phyloP scores from a whole-genome alignment of 2,113 vertebrate species.

The Gavialis gangeticus region DNA sequence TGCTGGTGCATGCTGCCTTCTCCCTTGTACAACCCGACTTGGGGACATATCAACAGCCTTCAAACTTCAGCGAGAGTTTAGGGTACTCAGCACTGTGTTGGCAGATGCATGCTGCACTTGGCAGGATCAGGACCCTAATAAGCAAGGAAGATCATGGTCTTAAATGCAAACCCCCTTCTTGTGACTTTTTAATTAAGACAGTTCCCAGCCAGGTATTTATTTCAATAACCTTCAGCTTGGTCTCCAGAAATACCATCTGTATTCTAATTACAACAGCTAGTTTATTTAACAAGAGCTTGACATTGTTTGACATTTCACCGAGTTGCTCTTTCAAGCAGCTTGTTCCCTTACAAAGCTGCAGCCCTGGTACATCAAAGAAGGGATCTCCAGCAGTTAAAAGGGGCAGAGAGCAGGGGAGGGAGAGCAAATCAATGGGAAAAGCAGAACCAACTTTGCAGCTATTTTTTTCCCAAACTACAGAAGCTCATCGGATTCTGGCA shows the following conservation, averaged over 20 bases:
- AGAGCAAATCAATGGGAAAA: conserved; percentile 33
- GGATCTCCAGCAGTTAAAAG: conserved; percentile 47
- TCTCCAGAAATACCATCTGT: conserved; percentile 37
- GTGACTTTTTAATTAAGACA: conserved; percentile 44
- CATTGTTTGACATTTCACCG: conserved; percentile 61
- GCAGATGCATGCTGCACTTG: neutral
- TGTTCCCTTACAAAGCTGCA: conserved; percentile 33
- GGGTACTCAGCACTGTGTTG: neutral
- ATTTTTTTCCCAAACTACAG: conserved; percentile 51
- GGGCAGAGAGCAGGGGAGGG: conserved; percentile 38
- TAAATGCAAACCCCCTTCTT: conserved; percentile 59
- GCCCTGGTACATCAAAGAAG: conserved; percentile 7
- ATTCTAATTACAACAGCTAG: conserved; percentile 63
- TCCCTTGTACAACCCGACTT: neutral
- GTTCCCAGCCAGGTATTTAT: conserved; percentile 39
- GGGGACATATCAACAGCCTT: neutral
- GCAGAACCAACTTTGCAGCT: conserved; percentile 38
- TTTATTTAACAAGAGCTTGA: conserved; percentile 59
- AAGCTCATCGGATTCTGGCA: conserved; percentile 14
- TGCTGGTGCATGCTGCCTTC: neutral
- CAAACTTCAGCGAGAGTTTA: neutral
- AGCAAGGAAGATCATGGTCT: conserved; percentile 19
- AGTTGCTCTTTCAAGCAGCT: conserved; percentile 37
- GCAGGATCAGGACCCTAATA: neutral
- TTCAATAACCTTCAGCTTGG: neutral